These are phyloP conservation scores for Dinothrombium tinctorium DNA, from an alignment of 1,140 invertebrate species.

Conservation along the genomic window DNA sequence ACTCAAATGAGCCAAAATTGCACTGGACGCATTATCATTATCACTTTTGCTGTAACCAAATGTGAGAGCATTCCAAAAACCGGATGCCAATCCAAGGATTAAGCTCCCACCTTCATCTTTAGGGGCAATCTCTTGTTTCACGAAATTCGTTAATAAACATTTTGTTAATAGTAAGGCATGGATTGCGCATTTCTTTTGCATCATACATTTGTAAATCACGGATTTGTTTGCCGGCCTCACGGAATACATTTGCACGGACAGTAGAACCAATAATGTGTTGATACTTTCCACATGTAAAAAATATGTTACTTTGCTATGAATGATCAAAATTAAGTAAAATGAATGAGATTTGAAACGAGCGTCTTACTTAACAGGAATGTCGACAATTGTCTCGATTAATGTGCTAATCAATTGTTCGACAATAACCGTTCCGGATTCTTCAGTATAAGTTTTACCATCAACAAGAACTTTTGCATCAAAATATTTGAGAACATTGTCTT, in stretches of 20 bases:
- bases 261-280: slow-evolving; percentile 54
- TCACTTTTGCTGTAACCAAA: slow-evolving; percentile 29
- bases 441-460: slow-evolving; percentile 1
- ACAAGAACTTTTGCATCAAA: slow-evolving; percentile 18
- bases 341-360: not conserved
- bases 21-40: slow-evolving; percentile 26
- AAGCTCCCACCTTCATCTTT: slow-evolving; percentile 41
- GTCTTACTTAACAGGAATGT: slow-evolving; percentile 36
- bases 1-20: slow-evolving; percentile 63
- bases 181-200: slow-evolving; percentile 30
- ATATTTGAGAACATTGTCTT: slow-evolving; percentile 27
- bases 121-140: slow-evolving; percentile 45
- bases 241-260: slow-evolving; percentile 65
- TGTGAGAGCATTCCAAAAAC: slow-evolving; percentile 51
- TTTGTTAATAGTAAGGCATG: slow-evolving; percentile 47
- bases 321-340: slow-evolving; percentile 13
- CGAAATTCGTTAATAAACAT: slow-evolving; percentile 47
- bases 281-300: slow-evolving; percentile 62
- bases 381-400: slow-evolving; percentile 44
- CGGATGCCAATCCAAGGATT: slow-evolving; percentile 55
- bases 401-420: slow-evolving; percentile 19
- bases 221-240: slow-evolving; percentile 39
- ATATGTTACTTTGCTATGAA: slow-evolving; percentile 59
- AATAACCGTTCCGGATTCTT: slow-evolving; percentile 7
- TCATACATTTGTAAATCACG: slow-evolving; percentile 30